Evolutionary conservation across 2,888 invertebrate species (phyloP), one percentile per base, ranked within the genome.

Genomic region (Geotrupes spiniger): DNA sequence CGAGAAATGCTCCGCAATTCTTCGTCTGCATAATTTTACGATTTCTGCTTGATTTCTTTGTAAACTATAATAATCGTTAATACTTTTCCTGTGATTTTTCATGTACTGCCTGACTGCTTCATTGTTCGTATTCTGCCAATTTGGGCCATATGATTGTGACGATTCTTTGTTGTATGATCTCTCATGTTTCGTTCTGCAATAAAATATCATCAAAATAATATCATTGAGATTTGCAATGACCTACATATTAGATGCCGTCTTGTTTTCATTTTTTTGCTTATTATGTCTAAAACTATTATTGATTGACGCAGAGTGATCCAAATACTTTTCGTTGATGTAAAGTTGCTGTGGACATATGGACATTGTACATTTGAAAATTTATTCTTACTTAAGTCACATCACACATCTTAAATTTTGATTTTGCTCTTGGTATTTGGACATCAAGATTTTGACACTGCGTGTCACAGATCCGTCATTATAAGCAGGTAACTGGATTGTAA

Each of bases 401-500:
- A 39, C 40, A 46, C 46, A 46, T 46, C 36, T 46, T 46, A 41
- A 46, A 46, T 46, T 46, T 46, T 41, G 41, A 41, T 33, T 33
- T 33, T 12, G 1, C 14, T 33, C 33, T 10, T 33, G 33, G 11
- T 33, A 33, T 14, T 14, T 33, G 10, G n/a, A n/a, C n/a, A n/a
- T n/a, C n/a, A n/a, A 33, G 8, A 9, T 33, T 33, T 8, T 33
- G 33, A 33, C 33, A 33, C 15, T 33, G 15, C 5, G 33, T 33
- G 33, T 33, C 33, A 33, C 14, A 9, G 21, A 21, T 4, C n/a
- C 6, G 21, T 21, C 21, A 4, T 21, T 21, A 21, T 21, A 21
- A 4, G 6, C 21, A 21, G 21, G 6, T 21, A 21, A 21, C 21
- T 21, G 21, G 21, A 21, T 21, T n/a, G n/a, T n/a, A n/a, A n/a